Evolutionary conservation across 2,888 invertebrate species (phyloP).

Genomic region (Tinea pellionella): DNA sequence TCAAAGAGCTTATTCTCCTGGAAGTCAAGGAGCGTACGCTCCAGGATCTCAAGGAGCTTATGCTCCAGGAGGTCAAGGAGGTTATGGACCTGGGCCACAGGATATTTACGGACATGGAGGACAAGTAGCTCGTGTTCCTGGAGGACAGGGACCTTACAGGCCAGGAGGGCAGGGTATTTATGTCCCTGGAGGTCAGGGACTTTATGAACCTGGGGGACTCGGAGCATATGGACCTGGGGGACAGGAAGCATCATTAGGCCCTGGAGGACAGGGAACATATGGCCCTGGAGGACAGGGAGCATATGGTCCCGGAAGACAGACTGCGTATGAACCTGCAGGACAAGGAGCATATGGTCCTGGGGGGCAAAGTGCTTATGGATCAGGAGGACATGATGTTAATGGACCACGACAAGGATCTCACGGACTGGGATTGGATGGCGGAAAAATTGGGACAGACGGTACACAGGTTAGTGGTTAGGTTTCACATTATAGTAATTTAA

Average conservation of each 20-base stretch:
- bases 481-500: too few relatives aligned
- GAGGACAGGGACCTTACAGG: not conserved
- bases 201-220: not conserved
- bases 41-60: too few relatives aligned
- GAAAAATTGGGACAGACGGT: not conserved
- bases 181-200: not conserved
- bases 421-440: conserved; percentile 12
- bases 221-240: not conserved
- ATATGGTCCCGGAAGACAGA: not conserved
- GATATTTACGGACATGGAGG: too few relatives aligned
- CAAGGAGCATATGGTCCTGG: not conserved
- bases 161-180: not conserved
- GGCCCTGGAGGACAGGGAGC: not conserved
- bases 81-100: too few relatives aligned
- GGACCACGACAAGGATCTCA: conserved; percentile 18
- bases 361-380: not conserved
- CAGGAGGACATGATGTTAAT: conserved; percentile 5
- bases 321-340: not conserved
- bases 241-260: not conserved
- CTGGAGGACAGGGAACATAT: not conserved
- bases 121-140: too few relatives aligned
- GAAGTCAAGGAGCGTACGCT: too few relatives aligned
- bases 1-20: not conserved
- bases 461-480: not conserved
- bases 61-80: too few relatives aligned